A percentile compares a stretch with the other conserved stretches of the same genome.
Conservation (phyloP, 2,113 vertebrate genomes). For the Pristiophorus japonicus region DNA sequence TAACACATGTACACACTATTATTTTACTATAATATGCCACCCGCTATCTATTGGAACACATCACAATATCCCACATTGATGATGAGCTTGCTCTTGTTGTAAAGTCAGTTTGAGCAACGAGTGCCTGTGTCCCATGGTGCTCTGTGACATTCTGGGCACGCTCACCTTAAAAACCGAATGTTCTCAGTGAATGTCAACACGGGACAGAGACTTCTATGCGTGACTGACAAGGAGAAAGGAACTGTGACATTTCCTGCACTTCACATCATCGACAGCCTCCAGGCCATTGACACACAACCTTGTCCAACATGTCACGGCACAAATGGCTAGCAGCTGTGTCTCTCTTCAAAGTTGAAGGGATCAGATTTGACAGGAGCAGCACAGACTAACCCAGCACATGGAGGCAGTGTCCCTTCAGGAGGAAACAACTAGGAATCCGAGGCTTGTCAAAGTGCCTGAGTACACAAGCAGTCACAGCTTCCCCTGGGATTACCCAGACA, state of each 20-base stretch:
- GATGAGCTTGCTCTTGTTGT: neutral
- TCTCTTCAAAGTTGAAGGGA: neutral
- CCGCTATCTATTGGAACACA: neutral
- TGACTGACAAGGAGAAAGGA: neutral
- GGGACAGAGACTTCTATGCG: neutral
- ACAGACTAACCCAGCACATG: neutral
- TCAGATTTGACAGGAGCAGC: conserved; percentile 8
- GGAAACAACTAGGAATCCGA: neutral
- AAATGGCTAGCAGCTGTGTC: neutral
- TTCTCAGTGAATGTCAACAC: neutral
- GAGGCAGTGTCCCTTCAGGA: neutral
- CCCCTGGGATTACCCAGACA: neutral
- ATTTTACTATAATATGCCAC: neutral
- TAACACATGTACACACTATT: neutral
- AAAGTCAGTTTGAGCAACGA: neutral
- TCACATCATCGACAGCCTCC: too few relatives aligned
- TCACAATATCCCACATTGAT: neutral
- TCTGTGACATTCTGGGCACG: neutral
- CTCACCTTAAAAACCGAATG: neutral
- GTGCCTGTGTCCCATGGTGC: neutral
- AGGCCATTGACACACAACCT: neutral
- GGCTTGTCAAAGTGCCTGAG: neutral
- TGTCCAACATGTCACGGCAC: neutral
- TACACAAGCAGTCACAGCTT: neutral
- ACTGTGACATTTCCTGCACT: neutral